Evolutionary conservation across 2,888 invertebrate genomes (phyloP).

Genomic region (Balanococcus diminutus): DNA sequence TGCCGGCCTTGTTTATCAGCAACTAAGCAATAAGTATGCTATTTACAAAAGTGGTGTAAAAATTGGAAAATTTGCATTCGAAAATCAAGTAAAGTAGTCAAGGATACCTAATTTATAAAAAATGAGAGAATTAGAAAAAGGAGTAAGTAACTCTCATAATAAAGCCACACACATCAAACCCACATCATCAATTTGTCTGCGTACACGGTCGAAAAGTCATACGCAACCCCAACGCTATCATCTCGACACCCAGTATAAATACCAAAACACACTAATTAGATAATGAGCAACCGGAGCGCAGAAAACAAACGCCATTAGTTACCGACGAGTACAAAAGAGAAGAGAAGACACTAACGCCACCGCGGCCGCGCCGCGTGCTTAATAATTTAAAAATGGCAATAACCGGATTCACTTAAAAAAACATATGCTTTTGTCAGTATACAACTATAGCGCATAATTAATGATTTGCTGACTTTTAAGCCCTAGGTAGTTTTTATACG

Average conservation of each 20-base stretch:
- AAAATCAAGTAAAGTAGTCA: no score
- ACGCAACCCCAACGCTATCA: slow-evolving; percentile 4
- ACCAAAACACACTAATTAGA: slow-evolving; percentile 29
- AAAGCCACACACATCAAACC: neutral
- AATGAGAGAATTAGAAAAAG: no score
- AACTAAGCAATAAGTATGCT: no score
- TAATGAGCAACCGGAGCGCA: slow-evolving; percentile 34
- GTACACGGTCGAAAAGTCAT: neutral
- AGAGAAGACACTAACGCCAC: slow-evolving; percentile 34
- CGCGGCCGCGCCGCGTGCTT: slow-evolving; percentile 13
- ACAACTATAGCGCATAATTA: slow-evolving; percentile 31
- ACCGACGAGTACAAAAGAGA: neutral
- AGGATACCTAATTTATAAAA: no score
- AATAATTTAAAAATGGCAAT: slow-evolving; percentile 36
- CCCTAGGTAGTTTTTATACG: neutral
- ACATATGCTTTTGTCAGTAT: slow-evolving; percentile 12
- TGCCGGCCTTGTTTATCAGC: no score
- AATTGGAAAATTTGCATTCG: no score
- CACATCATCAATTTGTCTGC: slow-evolving; percentile 8
- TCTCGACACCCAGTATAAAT: slow-evolving; percentile 19
- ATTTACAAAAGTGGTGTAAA: no score
- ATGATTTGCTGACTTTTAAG: slow-evolving; percentile 17
- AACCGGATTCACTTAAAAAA: slow-evolving; percentile 27
- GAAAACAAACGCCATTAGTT: slow-evolving; percentile 29
- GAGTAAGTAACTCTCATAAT: neutral